Evolutionary conservation across 2,888 invertebrate species (phyloP), one percentile per base, ranked within the genome.

Genomic region (Mellilla xanthometata): DNA sequence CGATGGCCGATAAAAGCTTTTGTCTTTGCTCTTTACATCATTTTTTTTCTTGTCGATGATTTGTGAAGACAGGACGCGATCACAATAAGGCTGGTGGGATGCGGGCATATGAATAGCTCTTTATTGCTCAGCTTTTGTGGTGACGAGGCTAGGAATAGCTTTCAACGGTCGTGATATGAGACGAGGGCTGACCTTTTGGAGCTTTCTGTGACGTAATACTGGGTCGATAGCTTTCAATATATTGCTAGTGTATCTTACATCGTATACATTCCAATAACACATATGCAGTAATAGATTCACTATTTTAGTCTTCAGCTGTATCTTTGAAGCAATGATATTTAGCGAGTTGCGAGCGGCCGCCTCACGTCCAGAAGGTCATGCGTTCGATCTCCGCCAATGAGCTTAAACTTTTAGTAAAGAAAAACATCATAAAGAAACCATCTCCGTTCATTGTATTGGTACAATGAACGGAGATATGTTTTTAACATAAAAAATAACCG

Each of bases 1-100:
- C 79, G 47, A 41, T 48, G 32, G 73, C 56, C 67, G 70, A 75
- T 77, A 72, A 73, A 24, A 61, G 74, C 78, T 72, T 81, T 86
- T 85, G 87, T 86, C 78, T 87, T 76, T 76, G 67, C 73, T 71
- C 77, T 40, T 46, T 28, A 76, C 40, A 41, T 65, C 40, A 64
- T 76, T 77, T 81, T 75, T 74, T 65, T 65, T 61, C 60, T 62
- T 62, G 52, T 32, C 65, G 74, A 83, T 84, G 83, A 86, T 86
- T 84, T 86, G 88, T 87, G 85, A 81, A 81, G 82, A 76, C 82
- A 81, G 83, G 83, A 82, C 80, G 79, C 61, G 52, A 58, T 69
- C 75, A 87, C 85, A 87, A 87, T 85, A 68, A 71, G 70, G 57
- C 54, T 62, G 68, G 76, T 69, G 81, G 81, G 85, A 89, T 89